Percentiles rank a stretch among this genome's conserved stretches.
These are phyloP conservation scores for Bufo gargarizans DNA, from an alignment of 2,113 vertebrate species.

Conservation along the genomic window DNA sequence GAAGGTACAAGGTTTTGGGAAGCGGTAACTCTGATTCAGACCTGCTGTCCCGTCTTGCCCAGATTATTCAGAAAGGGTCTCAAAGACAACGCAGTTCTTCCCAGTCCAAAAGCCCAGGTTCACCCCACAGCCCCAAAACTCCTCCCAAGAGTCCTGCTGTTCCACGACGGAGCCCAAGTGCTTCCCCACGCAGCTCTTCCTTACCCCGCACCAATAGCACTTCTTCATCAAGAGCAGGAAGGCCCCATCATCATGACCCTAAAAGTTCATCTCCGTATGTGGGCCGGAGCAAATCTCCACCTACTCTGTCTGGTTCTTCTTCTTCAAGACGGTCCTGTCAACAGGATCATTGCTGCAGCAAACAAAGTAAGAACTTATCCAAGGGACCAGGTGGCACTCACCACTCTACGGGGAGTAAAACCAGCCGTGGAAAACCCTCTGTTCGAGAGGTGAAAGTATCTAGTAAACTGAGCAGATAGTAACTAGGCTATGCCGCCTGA, in stretches of 20 bases:
- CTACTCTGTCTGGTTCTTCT: slow-evolving; percentile 93
- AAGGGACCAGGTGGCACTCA: slow-evolving; percentile 77
- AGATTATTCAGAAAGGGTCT: slow-evolving; percentile 91
- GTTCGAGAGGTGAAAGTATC: slow-evolving; percentile 87
- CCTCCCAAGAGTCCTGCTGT: slow-evolving; percentile 85
- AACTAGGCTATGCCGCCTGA: slow-evolving; percentile 63
- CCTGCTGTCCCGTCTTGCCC: slow-evolving; percentile 92
- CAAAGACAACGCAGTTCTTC: slow-evolving; percentile 77
- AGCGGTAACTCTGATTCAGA: slow-evolving; percentile 93
- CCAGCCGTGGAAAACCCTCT: slow-evolving; percentile 72
- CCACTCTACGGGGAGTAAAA: slow-evolving; percentile 79
- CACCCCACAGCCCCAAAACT: slow-evolving; percentile 83
- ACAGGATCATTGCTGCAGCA: slow-evolving; percentile 87
- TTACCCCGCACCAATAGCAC: slow-evolving; percentile 94
- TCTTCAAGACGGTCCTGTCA: slow-evolving; percentile 88
- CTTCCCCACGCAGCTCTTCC: slow-evolving; percentile 92
- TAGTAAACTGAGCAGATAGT: slow-evolving; percentile 97
- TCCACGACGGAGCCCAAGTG: slow-evolving; percentile 90
- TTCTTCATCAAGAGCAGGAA: slow-evolving; percentile 88
- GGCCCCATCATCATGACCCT: slow-evolving; percentile 80
- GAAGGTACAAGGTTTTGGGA: slow-evolving; percentile 89
- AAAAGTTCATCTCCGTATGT: slow-evolving; percentile 81
- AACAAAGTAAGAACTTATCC: slow-evolving; percentile 78
- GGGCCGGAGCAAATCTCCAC: slow-evolving; percentile 92
- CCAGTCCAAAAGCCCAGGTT: slow-evolving; percentile 79